Evolutionary conservation across 2,797 vertebrate species (phyloP), one percentile per base, ranked within the genome.

Genomic region (Dicrostonyx torquatus): DNA sequence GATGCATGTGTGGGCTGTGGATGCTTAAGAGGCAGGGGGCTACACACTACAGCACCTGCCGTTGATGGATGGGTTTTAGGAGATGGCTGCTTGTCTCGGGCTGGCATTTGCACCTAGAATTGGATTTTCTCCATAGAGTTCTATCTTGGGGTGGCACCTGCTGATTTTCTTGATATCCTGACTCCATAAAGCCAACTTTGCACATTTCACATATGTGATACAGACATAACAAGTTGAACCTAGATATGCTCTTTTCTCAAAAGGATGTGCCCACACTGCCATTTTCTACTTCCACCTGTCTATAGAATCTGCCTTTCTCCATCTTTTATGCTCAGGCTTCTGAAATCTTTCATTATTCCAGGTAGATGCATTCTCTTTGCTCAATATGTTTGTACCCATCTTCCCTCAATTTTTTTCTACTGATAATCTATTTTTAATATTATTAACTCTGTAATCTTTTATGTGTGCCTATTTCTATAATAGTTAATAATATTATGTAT

Each of bases 361-460:
- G 20, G 78, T 24, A 37, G 12, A 31, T 6, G 68, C 76, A 45
- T 70, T 40, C 11, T 75, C 50, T 95, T 76, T 91, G 48, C 18
- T 92, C 31, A 8, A 90, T 34, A 48, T 73, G 43, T 73, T 58
- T 92, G 29, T 14, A 4, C 17, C 66, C 17, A 79, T 75, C 6
- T 62, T 11, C 40, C n/a, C 14, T 87, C 75, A 89, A 84, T 26
- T 2, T 40, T 62, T 91, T 73, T 77, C 18, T 92, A 73, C 18
- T 78, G 37, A 90, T 84, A 11, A 45, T 40, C 55, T 37, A 94
- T 84, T 90, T 80, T 87, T 89, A 37, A 78, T 82, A 85, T 94
- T 14, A 92, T 55, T 15, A 80, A 48, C 17, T 88, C 45, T 90
- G 2, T 83, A 48, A 26, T 73, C 43, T 7, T 68, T 85, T 88